Evolutionary conservation across 2,797 vertebrate genomes (phyloP).

Genomic region (Darevskia mixta): DNA sequence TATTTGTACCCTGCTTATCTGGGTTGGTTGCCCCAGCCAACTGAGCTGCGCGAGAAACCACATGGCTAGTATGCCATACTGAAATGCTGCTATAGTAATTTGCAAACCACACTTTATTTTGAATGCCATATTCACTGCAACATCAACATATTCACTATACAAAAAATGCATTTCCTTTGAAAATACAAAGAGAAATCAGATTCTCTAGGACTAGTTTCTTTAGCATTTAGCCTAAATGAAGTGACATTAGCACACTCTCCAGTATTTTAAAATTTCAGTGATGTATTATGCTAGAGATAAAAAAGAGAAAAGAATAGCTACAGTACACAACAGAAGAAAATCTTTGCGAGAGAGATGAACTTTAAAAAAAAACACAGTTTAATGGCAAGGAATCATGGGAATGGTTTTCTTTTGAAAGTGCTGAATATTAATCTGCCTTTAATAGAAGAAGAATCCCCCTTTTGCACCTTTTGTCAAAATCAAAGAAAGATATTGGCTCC

Average conservation of each 20-base stretch:
- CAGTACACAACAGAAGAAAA: background rate
- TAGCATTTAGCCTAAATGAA: background rate
- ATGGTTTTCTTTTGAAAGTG: background rate
- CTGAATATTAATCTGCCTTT: background rate
- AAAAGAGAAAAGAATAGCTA: background rate
- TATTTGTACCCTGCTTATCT: too few species aligned
- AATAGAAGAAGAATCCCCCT: background rate
- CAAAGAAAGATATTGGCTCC: too few species aligned
- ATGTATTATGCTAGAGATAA: background rate
- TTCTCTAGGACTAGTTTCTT: background rate
- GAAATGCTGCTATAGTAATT: background rate
- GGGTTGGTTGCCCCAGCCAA: background rate
- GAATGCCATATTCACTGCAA: background rate
- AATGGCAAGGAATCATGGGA: background rate
- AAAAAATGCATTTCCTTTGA: background rate
- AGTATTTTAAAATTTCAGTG: background rate
- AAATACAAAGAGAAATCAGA: background rate
- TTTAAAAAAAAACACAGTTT: background rate
- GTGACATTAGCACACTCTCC: background rate
- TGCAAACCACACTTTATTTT: background rate
- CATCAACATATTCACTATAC: background rate
- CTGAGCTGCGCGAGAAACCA: background rate
- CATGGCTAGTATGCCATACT: background rate
- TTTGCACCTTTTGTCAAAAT: background rate
- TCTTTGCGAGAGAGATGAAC: background rate